Percentiles rank a stretch among this genome's conserved stretches.
Evolutionary conservation across 2,888 invertebrate genomes (phyloP).

Genomic region (Drosophila prostipennis): DNA sequence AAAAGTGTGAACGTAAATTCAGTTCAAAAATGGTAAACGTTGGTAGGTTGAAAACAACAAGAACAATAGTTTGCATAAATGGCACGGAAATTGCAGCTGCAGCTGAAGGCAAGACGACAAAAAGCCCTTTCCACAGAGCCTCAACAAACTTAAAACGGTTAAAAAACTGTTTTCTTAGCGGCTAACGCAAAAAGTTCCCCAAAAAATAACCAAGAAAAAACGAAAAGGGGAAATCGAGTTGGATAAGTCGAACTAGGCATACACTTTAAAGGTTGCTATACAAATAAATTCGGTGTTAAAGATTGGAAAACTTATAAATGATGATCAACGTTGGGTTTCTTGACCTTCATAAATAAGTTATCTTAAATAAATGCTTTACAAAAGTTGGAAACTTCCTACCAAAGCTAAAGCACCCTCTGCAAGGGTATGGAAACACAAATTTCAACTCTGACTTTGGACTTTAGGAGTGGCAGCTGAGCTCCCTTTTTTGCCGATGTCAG

Average conservation of each 20-base stretch:
- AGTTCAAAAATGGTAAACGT: constrained; percentile 12
- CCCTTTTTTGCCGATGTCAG: constrained; percentile 8
- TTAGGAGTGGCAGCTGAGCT: constrained; percentile 29
- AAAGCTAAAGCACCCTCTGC: not conserved
- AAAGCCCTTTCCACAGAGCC: constrained; percentile 9
- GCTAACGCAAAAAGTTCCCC: constrained; percentile 41
- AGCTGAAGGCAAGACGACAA: constrained; percentile 30
- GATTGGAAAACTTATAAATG: no score
- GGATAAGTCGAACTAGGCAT: not conserved
- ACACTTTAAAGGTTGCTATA: not conserved
- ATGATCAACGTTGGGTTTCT: no score
- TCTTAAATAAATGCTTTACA: no score
- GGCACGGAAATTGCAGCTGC: constrained; percentile 56
- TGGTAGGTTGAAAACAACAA: constrained; percentile 6
- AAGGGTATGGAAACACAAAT: constrained; percentile 2
- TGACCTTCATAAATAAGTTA: no score
- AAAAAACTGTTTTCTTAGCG: constrained; percentile 48
- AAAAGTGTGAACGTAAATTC: constrained; percentile 34
- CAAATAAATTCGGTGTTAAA: no score
- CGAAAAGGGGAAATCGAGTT: not conserved
- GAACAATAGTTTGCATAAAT: constrained; percentile 53
- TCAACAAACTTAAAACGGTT: constrained; percentile 33
- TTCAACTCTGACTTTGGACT: constrained; percentile 41
- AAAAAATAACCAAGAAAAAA: constrained; percentile 24
- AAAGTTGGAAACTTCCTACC: not conserved